phyloP scores from a whole-genome alignment of 1,140 invertebrate genomes.

The Parasteatoda tepidariorum region DNA sequence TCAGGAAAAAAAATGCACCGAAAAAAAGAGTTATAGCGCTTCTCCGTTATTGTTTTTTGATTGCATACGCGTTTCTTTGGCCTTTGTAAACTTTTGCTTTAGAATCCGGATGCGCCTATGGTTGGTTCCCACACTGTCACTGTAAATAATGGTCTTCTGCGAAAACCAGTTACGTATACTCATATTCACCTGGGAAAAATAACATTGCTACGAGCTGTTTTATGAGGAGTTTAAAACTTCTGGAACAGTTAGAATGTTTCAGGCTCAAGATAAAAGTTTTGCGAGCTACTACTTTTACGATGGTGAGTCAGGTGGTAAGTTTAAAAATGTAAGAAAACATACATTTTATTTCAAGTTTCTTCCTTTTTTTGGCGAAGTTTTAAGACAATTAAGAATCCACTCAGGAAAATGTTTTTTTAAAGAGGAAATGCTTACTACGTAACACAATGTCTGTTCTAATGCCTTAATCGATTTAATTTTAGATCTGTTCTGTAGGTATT shows the following conservation, averaged over 20 bases:
- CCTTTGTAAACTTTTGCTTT: not conserved
- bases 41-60: conserved; percentile 46
- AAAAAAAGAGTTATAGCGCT: conserved; percentile 31
- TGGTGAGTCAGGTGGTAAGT: no score
- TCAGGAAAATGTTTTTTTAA: no score
- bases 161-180: not conserved
- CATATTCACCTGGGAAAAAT: not conserved
- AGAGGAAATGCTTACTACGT: no score
- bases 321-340: no score
- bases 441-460: no score
- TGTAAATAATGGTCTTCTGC: conserved; percentile 25
- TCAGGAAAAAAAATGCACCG: not conserved
- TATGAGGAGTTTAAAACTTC: not conserved
- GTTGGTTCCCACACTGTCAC: conserved; percentile 34
- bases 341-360: no score
- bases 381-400: no score
- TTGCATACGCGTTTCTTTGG: conserved; percentile 14
- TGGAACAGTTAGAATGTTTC: not conserved
- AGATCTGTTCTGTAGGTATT: no score
- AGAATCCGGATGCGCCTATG: not conserved
- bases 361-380: no score
- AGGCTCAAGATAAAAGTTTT: no score
- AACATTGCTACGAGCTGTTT: not conserved
- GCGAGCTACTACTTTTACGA: no score
- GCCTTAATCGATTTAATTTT: no score